Evolutionary conservation across 2,888 invertebrate species (phyloP).

Genomic region (Sarcophaga caerulescens): DNA sequence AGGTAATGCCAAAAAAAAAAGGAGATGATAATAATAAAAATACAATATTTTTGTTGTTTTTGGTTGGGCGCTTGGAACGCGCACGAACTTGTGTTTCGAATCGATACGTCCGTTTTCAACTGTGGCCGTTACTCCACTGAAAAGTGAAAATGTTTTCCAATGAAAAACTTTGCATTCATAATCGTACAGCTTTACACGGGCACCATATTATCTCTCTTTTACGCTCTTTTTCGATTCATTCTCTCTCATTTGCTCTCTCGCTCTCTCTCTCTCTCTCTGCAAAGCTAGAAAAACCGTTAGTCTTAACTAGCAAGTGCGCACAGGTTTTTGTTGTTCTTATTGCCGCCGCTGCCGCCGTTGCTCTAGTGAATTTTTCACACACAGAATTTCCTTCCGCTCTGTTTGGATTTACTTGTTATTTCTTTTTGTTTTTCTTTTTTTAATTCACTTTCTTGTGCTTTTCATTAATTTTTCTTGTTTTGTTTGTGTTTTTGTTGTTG

Average conservation of each 20-base stretch:
- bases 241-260: neutral
- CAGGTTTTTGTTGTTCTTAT: slow-evolving; percentile 28
- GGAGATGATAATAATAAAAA: slow-evolving; percentile 4
- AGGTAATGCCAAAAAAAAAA: slow-evolving; percentile 69
- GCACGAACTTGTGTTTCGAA: slow-evolving; percentile 66
- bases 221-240: slow-evolving; percentile 5
- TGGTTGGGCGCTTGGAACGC: slow-evolving; percentile 69
- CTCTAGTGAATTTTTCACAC: slow-evolving; percentile 54
- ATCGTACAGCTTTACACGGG: neutral
- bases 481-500: slow-evolving; percentile 45
- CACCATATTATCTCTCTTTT: slow-evolving; percentile 7
- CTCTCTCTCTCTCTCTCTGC: slow-evolving; percentile 58
- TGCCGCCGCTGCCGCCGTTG: slow-evolving; percentile 25
- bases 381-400: slow-evolving; percentile 58
- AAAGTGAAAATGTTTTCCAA: slow-evolving; percentile 75
- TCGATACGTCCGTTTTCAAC: slow-evolving; percentile 77
- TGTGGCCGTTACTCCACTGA: slow-evolving; percentile 80
- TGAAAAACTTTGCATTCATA: slow-evolving; percentile 59
- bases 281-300: slow-evolving; percentile 51
- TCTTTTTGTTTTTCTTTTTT: slow-evolving; percentile 14
- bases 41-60: slow-evolving; percentile 46
- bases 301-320: slow-evolving; percentile 50
- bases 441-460: slow-evolving; percentile 22
- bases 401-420: slow-evolving; percentile 58
- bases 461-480: slow-evolving; percentile 35